A percentile compares a stretch with the other conserved stretches of the same genome.
phyloP scores from a whole-genome alignment of 2,113 vertebrate genomes.

The Cairina moschata region DNA sequence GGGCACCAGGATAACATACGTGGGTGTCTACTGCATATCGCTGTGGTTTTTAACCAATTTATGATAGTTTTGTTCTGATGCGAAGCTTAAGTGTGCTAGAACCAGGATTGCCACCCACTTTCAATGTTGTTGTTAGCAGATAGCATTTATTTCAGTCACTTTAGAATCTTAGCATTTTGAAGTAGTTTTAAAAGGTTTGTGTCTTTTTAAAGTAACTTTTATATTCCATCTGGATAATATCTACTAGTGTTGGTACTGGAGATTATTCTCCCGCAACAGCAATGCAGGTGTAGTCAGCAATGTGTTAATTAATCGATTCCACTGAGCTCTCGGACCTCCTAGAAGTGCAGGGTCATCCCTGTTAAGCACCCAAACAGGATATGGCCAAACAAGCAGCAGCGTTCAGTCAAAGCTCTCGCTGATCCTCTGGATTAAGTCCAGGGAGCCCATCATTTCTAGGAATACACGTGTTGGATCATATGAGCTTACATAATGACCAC shows the following conservation, averaged over 20 bases:
- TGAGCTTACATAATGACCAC: background rate
- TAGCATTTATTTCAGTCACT: slow-evolving; percentile 44
- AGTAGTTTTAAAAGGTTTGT: slow-evolving; percentile 17
- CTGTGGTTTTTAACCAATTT: slow-evolving; percentile 62
- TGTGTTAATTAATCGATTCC: background rate
- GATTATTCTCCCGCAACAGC: background rate
- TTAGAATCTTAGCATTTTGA: slow-evolving; percentile 2
- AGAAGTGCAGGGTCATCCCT: background rate
- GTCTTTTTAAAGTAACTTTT: slow-evolving; percentile 27
- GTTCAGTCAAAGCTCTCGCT: background rate
- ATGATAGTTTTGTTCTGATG: slow-evolving; percentile 55
- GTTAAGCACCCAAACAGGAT: background rate
- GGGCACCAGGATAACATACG: slow-evolving; percentile 12
- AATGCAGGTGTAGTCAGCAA: fast-evolving
- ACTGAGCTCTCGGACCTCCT: background rate
- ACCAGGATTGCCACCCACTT: slow-evolving; percentile 48
- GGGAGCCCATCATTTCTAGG: slow-evolving; percentile 23
- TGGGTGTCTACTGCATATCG: slow-evolving; percentile 45
- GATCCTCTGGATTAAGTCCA: slow-evolving; percentile 29
- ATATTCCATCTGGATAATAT: background rate
- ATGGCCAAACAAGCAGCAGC: background rate
- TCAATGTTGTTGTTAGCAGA: slow-evolving; percentile 40
- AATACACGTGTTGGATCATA: background rate
- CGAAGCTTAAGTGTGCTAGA: slow-evolving; percentile 40
- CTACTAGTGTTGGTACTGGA: background rate